Evolutionary conservation across 2,797 vertebrate species (phyloP), one percentile per base, ranked within the genome.

Genomic region (Scomberomorus guttatus): DNA sequence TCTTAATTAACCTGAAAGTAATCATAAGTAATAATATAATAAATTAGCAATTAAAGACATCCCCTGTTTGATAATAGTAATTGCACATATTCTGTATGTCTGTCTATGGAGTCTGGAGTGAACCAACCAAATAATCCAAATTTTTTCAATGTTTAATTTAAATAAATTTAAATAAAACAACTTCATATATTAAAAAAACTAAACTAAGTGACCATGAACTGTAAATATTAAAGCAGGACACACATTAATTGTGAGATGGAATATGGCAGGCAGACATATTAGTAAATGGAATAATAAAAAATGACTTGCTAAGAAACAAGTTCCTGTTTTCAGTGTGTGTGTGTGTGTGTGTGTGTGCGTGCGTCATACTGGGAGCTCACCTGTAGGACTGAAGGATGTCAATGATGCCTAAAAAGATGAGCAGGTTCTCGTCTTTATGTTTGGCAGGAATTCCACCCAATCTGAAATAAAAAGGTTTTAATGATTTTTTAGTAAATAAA

Each of bases 311-410:
- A 24, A 24, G 22, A 0, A 42, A 22, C 18, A 20, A 10, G 17
- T 17, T 58, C 18, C 7, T 27, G 15, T 34, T 34, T 8, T 22
- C 3, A 17, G 9, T 20, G 9, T 14, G 22, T 48, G 18, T 32
- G 8, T 54, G 10, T 77, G 27, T 44, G 20, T 48, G 5, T 68
- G 13, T 59, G 4, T 55, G 52, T 20, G 29, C 2, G 18, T 20
- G 20, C 5, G 9, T n/a, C 37, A 42, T 24, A n/a, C 6, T 52
- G 14, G 51, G 32, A 55, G 18, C 60, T 81, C 58, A 98, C 98
- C 97, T 97, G 52, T 99, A 99, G 5, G 97, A 98, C 85, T 99
- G 98, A 7, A 99, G 95, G 90, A 99, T 97, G 89, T 99, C 98
- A 60, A 99, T 99, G 88, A 99, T 97, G 67, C 98, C 98, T 93